Evolutionary conservation across 23 tunicate genomes (phyloP).

Genomic region (Corella eumyota): DNA sequence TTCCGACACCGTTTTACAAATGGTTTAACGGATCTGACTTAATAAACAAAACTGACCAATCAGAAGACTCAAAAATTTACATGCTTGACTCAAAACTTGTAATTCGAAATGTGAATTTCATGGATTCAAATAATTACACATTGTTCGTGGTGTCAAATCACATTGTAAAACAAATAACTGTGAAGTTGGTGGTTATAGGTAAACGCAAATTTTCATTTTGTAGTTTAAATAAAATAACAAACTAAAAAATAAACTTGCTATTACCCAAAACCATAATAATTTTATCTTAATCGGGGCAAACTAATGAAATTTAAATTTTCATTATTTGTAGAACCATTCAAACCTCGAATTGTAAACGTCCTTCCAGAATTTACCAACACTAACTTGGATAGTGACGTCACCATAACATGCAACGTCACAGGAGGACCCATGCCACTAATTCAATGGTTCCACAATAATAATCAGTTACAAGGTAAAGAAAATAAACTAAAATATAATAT

Average conservation of each 20-base stretch:
- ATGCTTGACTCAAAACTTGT: not conserved
- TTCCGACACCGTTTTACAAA: constrained; percentile 8
- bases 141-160: constrained; percentile 1
- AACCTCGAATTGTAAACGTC: no score
- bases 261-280: no score
- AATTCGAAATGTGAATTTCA: constrained; percentile 2
- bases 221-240: not conserved
- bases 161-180: not conserved
- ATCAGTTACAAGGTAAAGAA: no score
- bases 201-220: not conserved
- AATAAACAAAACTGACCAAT: no score
- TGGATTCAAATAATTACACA: constrained; percentile 21
- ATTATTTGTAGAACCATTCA: no score
- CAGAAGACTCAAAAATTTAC: not conserved
- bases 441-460: constrained; percentile 22
- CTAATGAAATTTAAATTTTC: no score
- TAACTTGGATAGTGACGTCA: constrained; percentile 2
- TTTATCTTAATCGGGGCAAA: no score
- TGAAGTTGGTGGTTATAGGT: constrained; percentile 18
- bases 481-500: no score
- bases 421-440: constrained; percentile 25
- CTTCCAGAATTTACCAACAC: no score
- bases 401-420: constrained; percentile 12
- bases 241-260: not conserved
- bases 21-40: constrained; percentile 15